Conservation (phyloP, 2,797 vertebrate species). For the Denticeps clupeoides region DNA sequence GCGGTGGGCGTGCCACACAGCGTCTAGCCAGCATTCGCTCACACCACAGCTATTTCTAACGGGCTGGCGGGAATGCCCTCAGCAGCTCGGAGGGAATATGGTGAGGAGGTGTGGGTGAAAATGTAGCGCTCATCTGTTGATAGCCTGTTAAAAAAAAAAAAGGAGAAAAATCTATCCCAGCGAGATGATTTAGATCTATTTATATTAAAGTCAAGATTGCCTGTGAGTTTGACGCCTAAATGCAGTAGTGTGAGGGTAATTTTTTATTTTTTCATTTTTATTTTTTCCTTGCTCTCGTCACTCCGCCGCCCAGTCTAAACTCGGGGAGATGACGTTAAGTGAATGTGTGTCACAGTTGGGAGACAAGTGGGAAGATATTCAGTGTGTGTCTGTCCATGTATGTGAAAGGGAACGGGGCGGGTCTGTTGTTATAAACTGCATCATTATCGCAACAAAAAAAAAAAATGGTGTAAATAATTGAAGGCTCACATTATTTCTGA, state of each 20-base stretch:
- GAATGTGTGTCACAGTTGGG: conserved; percentile 59
- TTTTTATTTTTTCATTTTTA: conserved; percentile 21
- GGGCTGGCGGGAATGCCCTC: conserved; percentile 48
- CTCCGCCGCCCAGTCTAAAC: conserved; percentile 44
- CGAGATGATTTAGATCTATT: conserved; percentile 72
- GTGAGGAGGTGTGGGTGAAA: conserved; percentile 60
- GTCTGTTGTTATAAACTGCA: conserved; percentile 45
- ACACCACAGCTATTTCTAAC: conserved; percentile 59
- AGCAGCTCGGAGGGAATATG: conserved; percentile 57
- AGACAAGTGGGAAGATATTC: conserved; percentile 54
- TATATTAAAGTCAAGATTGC: conserved; percentile 70
- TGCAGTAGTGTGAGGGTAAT: conserved; percentile 52
- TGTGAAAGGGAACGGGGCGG: conserved; percentile 20
- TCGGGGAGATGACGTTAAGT: conserved; percentile 62
- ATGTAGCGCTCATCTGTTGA: conserved; percentile 62
- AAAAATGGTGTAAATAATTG: conserved; percentile 56
- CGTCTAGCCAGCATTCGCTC: conserved; percentile 47
- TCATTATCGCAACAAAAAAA: conserved; percentile 50
- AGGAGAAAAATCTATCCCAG: conserved; percentile 32
- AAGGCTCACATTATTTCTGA: conserved; percentile 57
- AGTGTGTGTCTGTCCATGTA: conserved; percentile 24
- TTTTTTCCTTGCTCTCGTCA: conserved; percentile 26
- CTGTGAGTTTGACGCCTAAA: conserved; percentile 59
- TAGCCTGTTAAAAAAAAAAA: conserved; percentile 33
- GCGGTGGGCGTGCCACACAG: conserved; percentile 10